Conservation (phyloP, 1,140 invertebrate species). For the Eupristina koningsbergeri region DNA sequence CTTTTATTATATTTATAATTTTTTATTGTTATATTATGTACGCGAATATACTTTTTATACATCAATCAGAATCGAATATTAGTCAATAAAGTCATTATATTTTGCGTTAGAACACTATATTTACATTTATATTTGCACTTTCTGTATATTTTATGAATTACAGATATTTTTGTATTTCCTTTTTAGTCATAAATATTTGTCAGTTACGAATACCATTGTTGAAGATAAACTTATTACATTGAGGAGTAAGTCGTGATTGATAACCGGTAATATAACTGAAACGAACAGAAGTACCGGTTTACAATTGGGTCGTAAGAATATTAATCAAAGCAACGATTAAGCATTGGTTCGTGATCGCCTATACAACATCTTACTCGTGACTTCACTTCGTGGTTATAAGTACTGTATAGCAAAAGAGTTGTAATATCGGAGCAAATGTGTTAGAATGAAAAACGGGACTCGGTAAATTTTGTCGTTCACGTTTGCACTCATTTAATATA, state of each 20-base stretch:
- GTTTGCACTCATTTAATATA: not conserved
- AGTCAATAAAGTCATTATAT: no score
- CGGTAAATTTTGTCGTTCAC: not conserved
- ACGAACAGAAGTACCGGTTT: not conserved
- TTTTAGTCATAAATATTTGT: not conserved
- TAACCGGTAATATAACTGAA: not conserved
- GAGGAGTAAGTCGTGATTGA: not conserved
- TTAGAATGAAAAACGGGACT: not conserved
- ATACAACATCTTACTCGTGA: not conserved
- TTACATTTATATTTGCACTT: not conserved
- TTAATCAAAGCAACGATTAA: not conserved
- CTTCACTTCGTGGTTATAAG: not conserved
- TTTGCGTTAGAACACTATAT: no score
- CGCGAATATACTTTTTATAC: no score
- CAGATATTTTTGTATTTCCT: not conserved
- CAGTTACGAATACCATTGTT: not conserved
- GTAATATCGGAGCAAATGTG: not conserved
- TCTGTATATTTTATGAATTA: not conserved
- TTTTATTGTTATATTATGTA: no score
- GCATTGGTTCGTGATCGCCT: not conserved
- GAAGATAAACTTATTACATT: not conserved
- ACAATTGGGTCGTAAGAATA: not conserved
- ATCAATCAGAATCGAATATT: no score
- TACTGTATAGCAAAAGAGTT: not conserved
- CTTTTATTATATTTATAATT: no score